Evolutionary conservation across 2,888 invertebrate species (phyloP).

Genomic region (Scaptodrosophila latifasciaeformis): DNA sequence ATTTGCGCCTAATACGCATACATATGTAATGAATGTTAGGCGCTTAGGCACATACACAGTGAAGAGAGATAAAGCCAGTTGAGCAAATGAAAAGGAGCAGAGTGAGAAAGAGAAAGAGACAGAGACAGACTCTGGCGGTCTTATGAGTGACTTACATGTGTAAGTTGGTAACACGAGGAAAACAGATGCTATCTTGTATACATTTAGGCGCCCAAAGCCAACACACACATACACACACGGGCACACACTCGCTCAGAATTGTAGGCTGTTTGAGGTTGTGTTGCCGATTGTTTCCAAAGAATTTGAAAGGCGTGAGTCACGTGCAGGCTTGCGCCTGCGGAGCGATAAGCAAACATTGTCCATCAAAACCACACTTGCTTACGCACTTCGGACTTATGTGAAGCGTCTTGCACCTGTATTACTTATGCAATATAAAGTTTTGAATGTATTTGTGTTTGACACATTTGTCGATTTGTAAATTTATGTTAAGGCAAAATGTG

Average conservation of each 20-base stretch:
- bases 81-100: too few relatives aligned
- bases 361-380: conserved; percentile 61
- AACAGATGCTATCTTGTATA: conserved; percentile 67
- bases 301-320: conserved; percentile 46
- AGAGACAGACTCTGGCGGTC: conserved; percentile 1
- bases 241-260: conserved; percentile 1
- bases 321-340: conserved; percentile 29
- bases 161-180: conserved; percentile 66
- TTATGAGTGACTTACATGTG: conserved; percentile 65
- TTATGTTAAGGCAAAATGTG: conserved; percentile 37
- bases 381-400: conserved; percentile 6
- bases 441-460: conserved; percentile 40
- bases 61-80: conserved; percentile 3
- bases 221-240: conserved; percentile 13
- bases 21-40: conserved; percentile 63
- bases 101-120: neutral
- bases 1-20: conserved; percentile 69
- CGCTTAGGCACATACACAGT: conserved; percentile 42
- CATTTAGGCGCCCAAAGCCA: conserved; percentile 46
- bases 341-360: conserved; percentile 64
- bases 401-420: neutral
- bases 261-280: too few relatives aligned
- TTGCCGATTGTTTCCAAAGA: too few relatives aligned
- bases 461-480: conserved; percentile 66
- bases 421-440: neutral